These are phyloP conservation scores for Plagodis pulveraria DNA, from an alignment of 2,888 invertebrate species.

Conservation along the genomic window DNA sequence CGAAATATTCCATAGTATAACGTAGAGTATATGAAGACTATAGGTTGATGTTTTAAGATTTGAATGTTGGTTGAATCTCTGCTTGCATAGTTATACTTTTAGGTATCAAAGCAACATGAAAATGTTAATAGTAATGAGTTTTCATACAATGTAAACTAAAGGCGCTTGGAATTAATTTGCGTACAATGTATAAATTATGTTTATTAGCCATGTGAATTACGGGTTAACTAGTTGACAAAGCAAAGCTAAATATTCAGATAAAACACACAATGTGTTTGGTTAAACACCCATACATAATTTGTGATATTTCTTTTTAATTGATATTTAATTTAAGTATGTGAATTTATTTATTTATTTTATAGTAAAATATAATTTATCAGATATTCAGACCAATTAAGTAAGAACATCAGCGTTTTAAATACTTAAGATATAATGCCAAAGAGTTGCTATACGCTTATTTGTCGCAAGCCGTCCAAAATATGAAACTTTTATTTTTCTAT, in stretches of 20 bases:
- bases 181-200: slow-evolving; percentile 14
- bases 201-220: background rate
- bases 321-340: no score
- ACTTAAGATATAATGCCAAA: background rate
- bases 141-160: slow-evolving; percentile 22
- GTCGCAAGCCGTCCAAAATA: background rate
- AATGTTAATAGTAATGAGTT: slow-evolving; percentile 17
- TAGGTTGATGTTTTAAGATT: slow-evolving; percentile 37
- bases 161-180: slow-evolving; percentile 24
- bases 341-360: no score
- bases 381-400: no score
- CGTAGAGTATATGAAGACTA: slow-evolving; percentile 54
- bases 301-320: no score
- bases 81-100: slow-evolving; percentile 24
- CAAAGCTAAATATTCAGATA: slow-evolving; percentile 3
- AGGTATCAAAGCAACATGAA: slow-evolving; percentile 12
- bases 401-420: no score
- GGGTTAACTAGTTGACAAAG: slow-evolving; percentile 16
- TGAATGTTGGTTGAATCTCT: slow-evolving; percentile 21
- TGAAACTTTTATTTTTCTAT: background rate
- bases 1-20: slow-evolving; percentile 77
- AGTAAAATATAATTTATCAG: no score
- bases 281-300: no score
- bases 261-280: no score
- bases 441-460: background rate